phyloP scores from a whole-genome alignment of 2,797 vertebrate genomes.

The Acrocephalus scirpaceus region DNA sequence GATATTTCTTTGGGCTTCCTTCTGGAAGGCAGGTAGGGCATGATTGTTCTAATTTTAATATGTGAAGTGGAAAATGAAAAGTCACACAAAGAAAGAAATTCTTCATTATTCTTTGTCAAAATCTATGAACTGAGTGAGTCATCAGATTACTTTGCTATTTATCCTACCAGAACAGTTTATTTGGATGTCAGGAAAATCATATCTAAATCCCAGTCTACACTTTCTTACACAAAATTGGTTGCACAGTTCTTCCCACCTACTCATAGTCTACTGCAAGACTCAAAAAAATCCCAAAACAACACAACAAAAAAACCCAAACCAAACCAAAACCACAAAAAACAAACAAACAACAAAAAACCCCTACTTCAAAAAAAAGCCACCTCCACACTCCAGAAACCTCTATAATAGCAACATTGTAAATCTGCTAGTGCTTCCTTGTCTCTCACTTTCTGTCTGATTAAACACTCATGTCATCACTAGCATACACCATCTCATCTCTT shows the following conservation, averaged over 20 bases:
- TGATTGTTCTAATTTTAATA: not conserved
- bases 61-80: not conserved
- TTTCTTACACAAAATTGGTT: not conserved
- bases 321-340: not conserved
- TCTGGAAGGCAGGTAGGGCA: not conserved
- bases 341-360: fast-evolving
- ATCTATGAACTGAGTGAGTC: not conserved
- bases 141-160: not conserved
- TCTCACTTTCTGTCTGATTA: not conserved
- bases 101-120: not conserved
- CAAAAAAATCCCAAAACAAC: not conserved
- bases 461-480: not conserved
- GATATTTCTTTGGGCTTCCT: not conserved
- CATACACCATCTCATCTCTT: not conserved
- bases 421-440: not conserved
- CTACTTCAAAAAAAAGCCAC: not conserved
- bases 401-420: not conserved
- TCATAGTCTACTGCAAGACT: not conserved
- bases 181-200: not conserved
- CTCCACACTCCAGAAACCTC: not conserved
- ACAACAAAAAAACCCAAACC: not conserved
- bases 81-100: not conserved
- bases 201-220: not conserved
- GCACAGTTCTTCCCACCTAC: not conserved
- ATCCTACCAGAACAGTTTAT: not conserved